Evolutionary conservation across 2,797 vertebrate species (phyloP).

Genomic region (Falco biarmicus): DNA sequence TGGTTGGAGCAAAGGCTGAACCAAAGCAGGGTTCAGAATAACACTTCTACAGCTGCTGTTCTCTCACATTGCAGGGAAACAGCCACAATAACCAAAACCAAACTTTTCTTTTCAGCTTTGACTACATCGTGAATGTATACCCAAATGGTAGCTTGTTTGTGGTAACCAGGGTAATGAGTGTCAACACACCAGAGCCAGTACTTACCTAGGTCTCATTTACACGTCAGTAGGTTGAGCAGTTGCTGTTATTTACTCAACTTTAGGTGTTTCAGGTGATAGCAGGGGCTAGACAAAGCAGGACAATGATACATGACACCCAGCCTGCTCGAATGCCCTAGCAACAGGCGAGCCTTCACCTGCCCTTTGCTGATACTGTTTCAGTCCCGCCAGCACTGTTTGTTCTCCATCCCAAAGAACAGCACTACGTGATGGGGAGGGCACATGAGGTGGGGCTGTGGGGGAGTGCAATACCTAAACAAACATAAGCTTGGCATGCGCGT

Average conservation of each 20-base stretch:
- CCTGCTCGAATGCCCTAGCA: conserved; percentile 81
- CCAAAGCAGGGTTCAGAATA: background rate
- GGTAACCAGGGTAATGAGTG: conserved; percentile 85
- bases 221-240: conserved; percentile 79
- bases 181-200: conserved; percentile 80
- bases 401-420: conserved; percentile 50
- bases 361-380: conserved; percentile 81
- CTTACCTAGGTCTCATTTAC: conserved; percentile 81
- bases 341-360: conserved; percentile 92
- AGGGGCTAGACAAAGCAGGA: conserved; percentile 84
- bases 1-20: background rate
- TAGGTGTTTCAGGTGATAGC: conserved; percentile 81
- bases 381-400: conserved; percentile 78
- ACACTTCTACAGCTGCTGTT: conserved; percentile 35
- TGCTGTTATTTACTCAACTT: conserved; percentile 89
- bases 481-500: background rate
- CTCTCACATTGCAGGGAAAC: conserved; percentile 44
- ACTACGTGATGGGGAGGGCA: background rate
- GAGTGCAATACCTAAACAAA: conserved; percentile 24
- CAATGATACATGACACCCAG: conserved; percentile 83
- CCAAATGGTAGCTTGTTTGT: conserved; percentile 67
- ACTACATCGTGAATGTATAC: conserved; percentile 82
- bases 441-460: background rate
- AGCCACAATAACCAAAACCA: conserved; percentile 35
- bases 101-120: conserved; percentile 63